Base-by-base conservation (phyloP, 1,140 invertebrate species). In the Cepaea nemoralis region DNA sequence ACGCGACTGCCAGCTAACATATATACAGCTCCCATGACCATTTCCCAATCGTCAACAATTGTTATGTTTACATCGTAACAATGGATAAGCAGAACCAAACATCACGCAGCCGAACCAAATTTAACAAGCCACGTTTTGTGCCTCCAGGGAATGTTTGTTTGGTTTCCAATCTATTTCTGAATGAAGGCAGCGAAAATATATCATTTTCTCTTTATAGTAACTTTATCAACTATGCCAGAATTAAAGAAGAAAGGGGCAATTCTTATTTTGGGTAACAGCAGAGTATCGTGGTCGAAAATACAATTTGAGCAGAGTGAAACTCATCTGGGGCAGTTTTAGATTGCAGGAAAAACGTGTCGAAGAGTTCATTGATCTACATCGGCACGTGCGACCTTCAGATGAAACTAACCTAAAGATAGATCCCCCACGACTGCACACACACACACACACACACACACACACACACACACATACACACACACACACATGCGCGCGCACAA, bases 341-440 rank as follows among this genome's bases (percentile, higher is more conserved):
- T 37, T 71, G 69, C 37, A 16, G 69, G 37, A 40, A 35, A 71
- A 35, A 24, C 69, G 40, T 39, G 40, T 40, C 31, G 37, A 40
- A 24, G 69, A 71, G 37, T 71, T 39, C 40, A 3, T 24, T 71
- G 22, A 24, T 45, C 40, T 71, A 24, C 22, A 40, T 45, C 69
- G 10, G n/a, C 37, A 45, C 40, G 69, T 14, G 50, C 50, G 8
- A 22, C 50, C 50, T 63, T 63, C 27, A 63, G 27, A 63, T 31
- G 27, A 55, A 45, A 5, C 37, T 67, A 71, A 3, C n/a, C 37
- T 71, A 40, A 71, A 71, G 40, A 71, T 45, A 71, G 40, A 24
- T 0, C 27, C n/a, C 2, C 42, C 50, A 55, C 8, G 50, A 55
- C 8, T 55, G 2, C 50, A 55, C n/a, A n/a, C n/a, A n/a, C n/a